Evolutionary conservation across 2,888 invertebrate genomes (phyloP), one percentile per base, ranked within the genome.

Genomic region (Thymelicus sylvestris): DNA sequence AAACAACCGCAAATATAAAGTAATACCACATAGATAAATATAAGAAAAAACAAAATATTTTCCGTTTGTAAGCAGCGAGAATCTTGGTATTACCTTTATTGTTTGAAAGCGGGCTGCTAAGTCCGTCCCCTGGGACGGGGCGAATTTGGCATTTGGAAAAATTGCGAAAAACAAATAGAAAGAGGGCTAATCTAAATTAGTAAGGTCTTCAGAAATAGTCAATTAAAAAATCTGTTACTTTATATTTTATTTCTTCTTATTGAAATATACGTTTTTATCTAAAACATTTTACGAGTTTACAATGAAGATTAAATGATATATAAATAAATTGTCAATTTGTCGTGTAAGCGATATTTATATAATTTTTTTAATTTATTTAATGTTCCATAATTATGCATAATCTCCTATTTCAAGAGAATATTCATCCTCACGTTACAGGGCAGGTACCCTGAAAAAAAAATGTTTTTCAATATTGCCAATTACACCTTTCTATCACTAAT

Each of bases 121-220:
- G 88, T 82, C 81, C 78, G 78, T 83, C 91, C 85, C 88, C 0
- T 8, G 87, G 81, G 90, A 84, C 77, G 61, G 67, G 73, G 73
- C 77, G 76, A 73, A 83, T 86, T 88, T 86, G 88, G 86, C 88
- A 90, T 91, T 91, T 88, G 82, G 77, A 88, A 88, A 88, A 88
- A 87, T 82, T 83, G 83, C 81, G 77, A 81, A 86, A 81, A 82
- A 83, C 81, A 86, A 87, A 89, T 86, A 84, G 82, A 83, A 81
- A 79, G 79, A 74, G 79, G 76, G 86, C 86, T 91, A 91, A 90
- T 90, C 90, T 90, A 88, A 91, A 91, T 91, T 86, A 89, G 87
- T 88, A 89, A 57, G 74, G 88, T 83, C 7, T 2, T 81, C 83
- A 88, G 66, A 80, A 75, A 77, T 19, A 77, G 59, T 59, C 39